Percentiles rank a stretch among this genome's conserved stretches.
Evolutionary conservation across 2,113 vertebrate genomes (phyloP).

Genomic region (Fulmarus glacialis): DNA sequence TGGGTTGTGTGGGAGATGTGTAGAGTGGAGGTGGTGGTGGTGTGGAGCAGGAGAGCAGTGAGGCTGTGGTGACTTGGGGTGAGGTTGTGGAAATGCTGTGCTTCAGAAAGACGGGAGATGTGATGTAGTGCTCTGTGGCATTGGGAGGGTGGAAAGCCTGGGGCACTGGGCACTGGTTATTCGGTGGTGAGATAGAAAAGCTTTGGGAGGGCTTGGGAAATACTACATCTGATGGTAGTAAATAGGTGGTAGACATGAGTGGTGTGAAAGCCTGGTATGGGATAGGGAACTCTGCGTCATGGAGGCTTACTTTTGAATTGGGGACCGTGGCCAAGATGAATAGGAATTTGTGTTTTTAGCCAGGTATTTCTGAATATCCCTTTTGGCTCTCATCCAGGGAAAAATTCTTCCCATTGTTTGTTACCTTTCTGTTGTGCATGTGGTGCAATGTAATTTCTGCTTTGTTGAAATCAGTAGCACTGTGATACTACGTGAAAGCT

Average conservation of each 20-base stretch:
- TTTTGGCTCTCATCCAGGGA: background rate
- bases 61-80: background rate
- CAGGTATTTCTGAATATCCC: background rate
- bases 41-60: background rate
- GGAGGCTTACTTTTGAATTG: background rate
- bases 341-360: background rate
- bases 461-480: background rate
- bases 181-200: fast-evolving
- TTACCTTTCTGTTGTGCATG: background rate
- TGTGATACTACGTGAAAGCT: background rate
- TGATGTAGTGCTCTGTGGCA: background rate
- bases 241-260: background rate
- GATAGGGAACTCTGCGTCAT: background rate
- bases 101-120: background rate
- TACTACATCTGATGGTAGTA: background rate
- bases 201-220: background rate
- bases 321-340: background rate
- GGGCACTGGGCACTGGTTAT: background rate
- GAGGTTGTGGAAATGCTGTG: background rate
- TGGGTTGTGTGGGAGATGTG: background rate
- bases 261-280: background rate
- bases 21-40: background rate
- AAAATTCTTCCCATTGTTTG: background rate
- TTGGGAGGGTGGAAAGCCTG: background rate
- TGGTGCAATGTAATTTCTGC: background rate